phyloP scores from a whole-genome alignment of 2,888 invertebrate genomes.

The Apodemia mormo region DNA sequence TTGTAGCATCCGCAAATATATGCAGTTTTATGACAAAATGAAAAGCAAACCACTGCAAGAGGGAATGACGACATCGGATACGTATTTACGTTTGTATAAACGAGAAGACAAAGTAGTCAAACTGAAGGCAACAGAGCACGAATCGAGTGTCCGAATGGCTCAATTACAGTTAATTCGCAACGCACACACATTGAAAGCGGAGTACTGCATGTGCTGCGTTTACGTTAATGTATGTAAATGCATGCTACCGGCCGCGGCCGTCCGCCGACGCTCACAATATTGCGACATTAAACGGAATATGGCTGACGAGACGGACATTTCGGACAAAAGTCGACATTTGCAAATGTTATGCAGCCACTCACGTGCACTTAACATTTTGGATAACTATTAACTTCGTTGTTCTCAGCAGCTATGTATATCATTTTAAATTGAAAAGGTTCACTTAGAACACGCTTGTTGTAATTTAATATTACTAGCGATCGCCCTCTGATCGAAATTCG shows the following conservation, averaged over 20 bases:
- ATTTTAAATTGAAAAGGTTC: constrained; percentile 26
- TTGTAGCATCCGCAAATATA: background rate
- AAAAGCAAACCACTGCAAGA: constrained; percentile 26
- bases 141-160: constrained; percentile 74
- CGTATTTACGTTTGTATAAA: constrained; percentile 22
- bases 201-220: constrained; percentile 67
- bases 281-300: constrained; percentile 79
- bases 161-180: constrained; percentile 81
- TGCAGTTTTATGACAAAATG: constrained; percentile 16
- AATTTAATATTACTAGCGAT: no score
- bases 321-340: constrained; percentile 74
- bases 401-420: constrained; percentile 28
- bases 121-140: constrained; percentile 64
- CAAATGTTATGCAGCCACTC: constrained; percentile 63
- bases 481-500: no score
- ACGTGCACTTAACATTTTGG: constrained; percentile 46
- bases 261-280: constrained; percentile 72
- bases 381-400: constrained; percentile 38
- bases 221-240: constrained; percentile 81
- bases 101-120: constrained; percentile 52
- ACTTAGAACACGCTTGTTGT: background rate
- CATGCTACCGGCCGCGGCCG: constrained; percentile 68
- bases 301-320: constrained; percentile 74
- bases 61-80: background rate
- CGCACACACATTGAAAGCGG: constrained; percentile 72